Conservation (phyloP, 2,113 vertebrate species). For the Limanda limanda region DNA sequence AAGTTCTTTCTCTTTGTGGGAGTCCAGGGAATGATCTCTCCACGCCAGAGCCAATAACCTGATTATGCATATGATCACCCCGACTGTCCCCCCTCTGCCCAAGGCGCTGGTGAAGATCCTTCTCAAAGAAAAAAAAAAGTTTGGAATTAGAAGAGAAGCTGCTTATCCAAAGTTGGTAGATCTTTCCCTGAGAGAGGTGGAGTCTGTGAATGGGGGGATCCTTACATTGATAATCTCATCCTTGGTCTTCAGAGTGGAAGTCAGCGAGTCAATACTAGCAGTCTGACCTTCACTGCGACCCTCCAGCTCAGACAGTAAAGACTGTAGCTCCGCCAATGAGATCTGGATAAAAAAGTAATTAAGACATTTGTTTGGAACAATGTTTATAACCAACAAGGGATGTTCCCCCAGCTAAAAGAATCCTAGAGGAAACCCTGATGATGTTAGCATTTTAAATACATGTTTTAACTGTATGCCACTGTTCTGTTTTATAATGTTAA, state of each 20-base stretch:
- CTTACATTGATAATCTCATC: conserved; percentile 83
- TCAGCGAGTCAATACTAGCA: conserved; percentile 78
- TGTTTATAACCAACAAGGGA: not conserved
- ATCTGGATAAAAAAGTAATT: conserved; percentile 61
- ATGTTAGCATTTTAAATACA: too few species aligned
- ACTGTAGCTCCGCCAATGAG: conserved; percentile 78
- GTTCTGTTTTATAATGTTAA: too few species aligned
- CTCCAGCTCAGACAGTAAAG: conserved; percentile 74
- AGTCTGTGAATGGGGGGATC: conserved; percentile 3
- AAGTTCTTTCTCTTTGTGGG: conserved; percentile 82
- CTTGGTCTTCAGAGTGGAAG: conserved; percentile 79
- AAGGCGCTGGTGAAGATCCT: conserved; percentile 79
- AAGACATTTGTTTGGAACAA: conserved; percentile 1
- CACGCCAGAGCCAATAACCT: conserved; percentile 43
- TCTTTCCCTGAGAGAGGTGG: conserved; percentile 9
- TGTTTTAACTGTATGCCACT: too few species aligned
- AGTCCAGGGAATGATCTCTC: conserved; percentile 72
- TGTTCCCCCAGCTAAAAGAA: too few species aligned
- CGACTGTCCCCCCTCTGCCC: conserved; percentile 54
- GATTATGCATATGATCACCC: conserved; percentile 53
- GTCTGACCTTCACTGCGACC: conserved; percentile 70
- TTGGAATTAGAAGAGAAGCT: conserved; percentile 13
- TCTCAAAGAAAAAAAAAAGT: conserved; percentile 30
- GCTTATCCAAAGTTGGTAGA: conserved; percentile 2
- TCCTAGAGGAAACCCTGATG: too few species aligned